Evolutionary conservation across 2,797 vertebrate species (phyloP).

Genomic region (Cuniculus paca): DNA sequence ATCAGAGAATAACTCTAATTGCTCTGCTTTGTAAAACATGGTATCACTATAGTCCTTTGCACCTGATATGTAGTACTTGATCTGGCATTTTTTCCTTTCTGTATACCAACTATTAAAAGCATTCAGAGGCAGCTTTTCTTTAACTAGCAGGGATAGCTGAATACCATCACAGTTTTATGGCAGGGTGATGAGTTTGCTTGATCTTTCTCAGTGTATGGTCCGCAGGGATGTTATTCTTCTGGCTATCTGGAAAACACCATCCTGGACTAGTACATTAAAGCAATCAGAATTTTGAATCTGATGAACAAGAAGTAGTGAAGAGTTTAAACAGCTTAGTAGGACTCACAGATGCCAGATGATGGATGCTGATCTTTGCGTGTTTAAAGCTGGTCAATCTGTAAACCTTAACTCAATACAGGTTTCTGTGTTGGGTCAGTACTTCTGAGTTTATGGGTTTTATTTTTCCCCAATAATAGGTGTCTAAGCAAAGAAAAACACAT

Average conservation of each 20-base stretch:
- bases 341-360: not conserved
- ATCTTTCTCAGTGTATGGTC: not conserved
- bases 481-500: not conserved
- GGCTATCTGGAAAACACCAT: not conserved
- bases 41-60: not conserved
- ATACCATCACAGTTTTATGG: not conserved
- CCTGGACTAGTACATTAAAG: not conserved
- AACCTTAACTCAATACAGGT: not conserved
- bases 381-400: not conserved
- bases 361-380: not conserved
- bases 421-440: not conserved
- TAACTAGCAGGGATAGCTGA: not conserved
- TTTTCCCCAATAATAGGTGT: not conserved
- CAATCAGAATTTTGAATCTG: not conserved
- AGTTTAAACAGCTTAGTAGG: not conserved
- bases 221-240: not conserved
- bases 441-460: not conserved
- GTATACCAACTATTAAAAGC: not conserved
- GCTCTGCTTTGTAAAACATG: slow-evolving; percentile 47
- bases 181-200: not conserved
- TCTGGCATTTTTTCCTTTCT: not conserved
- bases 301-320: not conserved
- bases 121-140: not conserved
- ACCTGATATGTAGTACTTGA: not conserved
- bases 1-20: not conserved